Evolutionary conservation across 2,888 invertebrate species (phyloP), one percentile per base, ranked within the genome.

Genomic region (Eilema griseolum): DNA sequence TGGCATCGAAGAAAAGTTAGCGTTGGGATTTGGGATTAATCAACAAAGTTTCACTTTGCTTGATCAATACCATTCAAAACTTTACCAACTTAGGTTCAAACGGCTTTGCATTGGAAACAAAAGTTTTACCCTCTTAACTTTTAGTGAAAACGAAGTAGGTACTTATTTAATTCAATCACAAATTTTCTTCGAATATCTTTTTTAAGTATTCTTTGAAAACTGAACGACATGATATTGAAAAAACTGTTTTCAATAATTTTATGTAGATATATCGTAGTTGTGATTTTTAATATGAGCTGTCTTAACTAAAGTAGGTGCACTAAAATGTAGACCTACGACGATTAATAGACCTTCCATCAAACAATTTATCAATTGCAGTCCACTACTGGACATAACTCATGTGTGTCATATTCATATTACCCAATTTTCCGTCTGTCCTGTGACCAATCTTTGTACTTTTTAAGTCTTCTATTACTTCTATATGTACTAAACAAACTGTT

Each of bases 1-100:
- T 10, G n/a, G 8, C 31, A n/a, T 31, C 7, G 23, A 65, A 65
- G 28, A 24, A 33, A 66, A 57, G 37, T 57, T 66, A 57, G 33
- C 33, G 12, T 37, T 37, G 33, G 33, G 57, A 8, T 12, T 31
- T 56, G 20, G 23, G 14, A 23, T 8, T 23, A 56, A 28, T 56
- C 23, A 23, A 4, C n/a, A 37, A 57, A 57, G 11, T 66, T 66
- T 57, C 14, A 37, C 24, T 23, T 24, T n/a, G 10, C 16, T 66
- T 24, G n/a, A 57, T 66, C 12, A 24, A 33, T 66, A 61, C n/a
- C 26, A n/a, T 31, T 61, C 31, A 61, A 28, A 65, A 65, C 16
- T 46, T 41, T 63, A n/a, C 7, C n/a, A 14, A 10, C 41, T 24
- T 24, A 23, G 16, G 23, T 62, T 33, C 23, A 41, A 62, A 41